Percentiles rank a stretch among this genome's conserved stretches.
Evolutionary conservation across 2,797 vertebrate species (phyloP).

Genomic region (Pseudochromis fuscus): DNA sequence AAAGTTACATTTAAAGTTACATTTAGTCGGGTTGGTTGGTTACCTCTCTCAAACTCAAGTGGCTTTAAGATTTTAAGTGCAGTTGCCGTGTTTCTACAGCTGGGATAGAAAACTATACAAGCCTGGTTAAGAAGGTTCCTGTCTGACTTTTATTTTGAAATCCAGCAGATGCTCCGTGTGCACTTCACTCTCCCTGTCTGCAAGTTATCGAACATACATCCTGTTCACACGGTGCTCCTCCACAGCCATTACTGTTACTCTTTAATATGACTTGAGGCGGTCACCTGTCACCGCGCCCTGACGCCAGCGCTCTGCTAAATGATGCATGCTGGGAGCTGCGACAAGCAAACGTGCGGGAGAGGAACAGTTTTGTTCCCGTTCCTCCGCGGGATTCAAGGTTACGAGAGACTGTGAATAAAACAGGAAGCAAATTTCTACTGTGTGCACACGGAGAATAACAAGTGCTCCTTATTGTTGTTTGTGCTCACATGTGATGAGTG

Average conservation of each 20-base stretch:
- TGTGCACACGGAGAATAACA: constrained; percentile 1
- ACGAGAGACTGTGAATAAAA: constrained; percentile 35
- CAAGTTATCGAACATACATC: too few species aligned
- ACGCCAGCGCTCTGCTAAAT: constrained; percentile 59
- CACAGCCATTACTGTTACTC: constrained; percentile 49
- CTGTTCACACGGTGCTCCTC: too few species aligned
- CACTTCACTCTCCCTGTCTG: too few species aligned
- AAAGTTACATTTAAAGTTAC: too few species aligned
- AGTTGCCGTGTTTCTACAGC: too few species aligned
- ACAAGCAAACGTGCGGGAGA: constrained; percentile 33
- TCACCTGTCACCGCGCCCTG: constrained; percentile 54
- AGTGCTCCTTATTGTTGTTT: not conserved
- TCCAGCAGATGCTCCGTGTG: not conserved
- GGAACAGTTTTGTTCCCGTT: constrained; percentile 20
- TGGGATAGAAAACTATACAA: too few species aligned
- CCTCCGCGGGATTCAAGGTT: constrained; percentile 31
- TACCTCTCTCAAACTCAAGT: too few species aligned
- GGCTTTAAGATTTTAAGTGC: too few species aligned
- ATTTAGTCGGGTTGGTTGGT: too few species aligned
- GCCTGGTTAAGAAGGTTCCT: too few species aligned
- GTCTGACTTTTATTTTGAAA: too few species aligned
- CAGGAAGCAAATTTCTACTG: not conserved
- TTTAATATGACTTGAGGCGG: constrained; percentile 78
- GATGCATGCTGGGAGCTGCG: constrained; percentile 67
- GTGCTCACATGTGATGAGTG: not conserved